Evolutionary conservation across 2,888 invertebrate species (phyloP), one percentile per base, ranked within the genome.

Genomic region (Lydus trimaculatus): DNA sequence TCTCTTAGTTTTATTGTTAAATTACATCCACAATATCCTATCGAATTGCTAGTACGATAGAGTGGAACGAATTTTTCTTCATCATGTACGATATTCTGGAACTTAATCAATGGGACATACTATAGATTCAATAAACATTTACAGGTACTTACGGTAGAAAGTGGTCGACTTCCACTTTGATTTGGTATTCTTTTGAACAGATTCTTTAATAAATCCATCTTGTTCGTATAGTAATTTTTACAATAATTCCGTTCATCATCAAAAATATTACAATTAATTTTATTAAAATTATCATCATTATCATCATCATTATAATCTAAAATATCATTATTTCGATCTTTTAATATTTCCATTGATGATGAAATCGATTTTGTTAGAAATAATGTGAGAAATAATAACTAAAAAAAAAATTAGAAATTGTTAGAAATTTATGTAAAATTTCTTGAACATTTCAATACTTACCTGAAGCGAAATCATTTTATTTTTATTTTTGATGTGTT

Each of bases 1-100:
- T 82, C 80, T 31, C 80, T 68, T n/a, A 52, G 5, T 20, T 23
- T 23, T 2, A 11, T 78, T 58, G 28, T 73, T 65, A 64, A 75
- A 78, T 33, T 76, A 75, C 68, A 79, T 75, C 74, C 76, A 67
- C 84, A 84, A 7, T 78, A 76, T 66, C 83, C 78, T n/a, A 61
- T 31, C 28, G 64, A 66, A 20, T 43, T 65, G 63, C 66, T 20
- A 23, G 66, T 61, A 63, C 59, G 69, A 43, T 72, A 72, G n/a
- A 62, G 63, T 11, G 69, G 64, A 15, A 64, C 31, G 31, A 67
- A 31, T 43, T 31, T n/a, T 23, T 67, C 48, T 23, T 67, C 48
- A 17, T 67, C 52, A 11, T 36, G 17, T 25, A 56, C 64, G 4
- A 23, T 43, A n/a, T 25, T 31, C 58, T 66, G 66, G n/a, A 66